Conservation (phyloP, 2,797 vertebrate species). For the Cheirogaleus major region DNA sequence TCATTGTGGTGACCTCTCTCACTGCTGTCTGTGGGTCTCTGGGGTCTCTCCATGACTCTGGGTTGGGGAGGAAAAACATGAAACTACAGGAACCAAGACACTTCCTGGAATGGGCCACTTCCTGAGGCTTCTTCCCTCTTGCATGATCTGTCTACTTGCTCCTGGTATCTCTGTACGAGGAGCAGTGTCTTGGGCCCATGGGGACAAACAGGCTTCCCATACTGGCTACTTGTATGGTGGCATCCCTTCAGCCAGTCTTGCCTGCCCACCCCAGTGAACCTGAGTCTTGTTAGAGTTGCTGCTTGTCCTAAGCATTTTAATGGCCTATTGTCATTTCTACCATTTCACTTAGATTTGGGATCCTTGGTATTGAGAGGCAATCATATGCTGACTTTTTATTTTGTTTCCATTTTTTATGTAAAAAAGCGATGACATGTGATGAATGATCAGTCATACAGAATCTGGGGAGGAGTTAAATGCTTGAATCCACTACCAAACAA, state of each 20-base stretch:
- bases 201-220: not conserved
- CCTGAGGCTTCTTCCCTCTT: not conserved
- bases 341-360: not conserved
- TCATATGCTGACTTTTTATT: constrained; percentile 1
- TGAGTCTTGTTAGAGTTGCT: not conserved
- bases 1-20: not conserved
- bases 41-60: not conserved
- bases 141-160: not conserved
- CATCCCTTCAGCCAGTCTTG: not conserved
- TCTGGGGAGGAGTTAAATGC: not conserved
- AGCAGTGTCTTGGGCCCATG: not conserved
- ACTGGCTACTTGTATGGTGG: not conserved
- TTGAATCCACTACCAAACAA: not conserved
- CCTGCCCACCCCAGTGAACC: not conserved
- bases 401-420: not conserved
- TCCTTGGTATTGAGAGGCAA: not conserved
- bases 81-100: not conserved
- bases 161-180: not conserved
- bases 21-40: not conserved
- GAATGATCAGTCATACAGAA: not conserved
- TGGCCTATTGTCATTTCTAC: not conserved
- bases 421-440: not conserved
- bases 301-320: not conserved
- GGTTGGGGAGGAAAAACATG: not conserved
- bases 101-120: not conserved